A percentile compares a stretch with the other conserved stretches of the same genome.
Evolutionary conservation across 2,113 vertebrate species (phyloP).

Genomic region (Actenoides lindsayi): DNA sequence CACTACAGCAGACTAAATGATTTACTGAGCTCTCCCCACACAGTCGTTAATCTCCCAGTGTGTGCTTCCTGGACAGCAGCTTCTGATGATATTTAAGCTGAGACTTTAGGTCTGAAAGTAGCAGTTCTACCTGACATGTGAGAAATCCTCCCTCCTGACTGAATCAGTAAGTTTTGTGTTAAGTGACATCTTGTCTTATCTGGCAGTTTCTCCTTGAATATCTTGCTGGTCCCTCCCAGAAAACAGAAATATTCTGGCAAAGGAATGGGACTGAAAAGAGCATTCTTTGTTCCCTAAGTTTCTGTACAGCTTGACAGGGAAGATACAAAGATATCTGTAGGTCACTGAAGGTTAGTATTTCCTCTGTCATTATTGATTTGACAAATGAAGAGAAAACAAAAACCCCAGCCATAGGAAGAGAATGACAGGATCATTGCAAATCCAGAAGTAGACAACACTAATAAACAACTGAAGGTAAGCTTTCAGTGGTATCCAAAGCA

Average conservation of each 20-base stretch:
- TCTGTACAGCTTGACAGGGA: background rate
- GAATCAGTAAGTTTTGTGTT: background rate
- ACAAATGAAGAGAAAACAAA: conserved; percentile 46
- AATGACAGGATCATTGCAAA: conserved; percentile 18
- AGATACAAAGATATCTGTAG: conserved; percentile 28
- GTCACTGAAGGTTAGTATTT: conserved; percentile 36
- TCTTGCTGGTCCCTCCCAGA: background rate
- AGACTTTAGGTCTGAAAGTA: background rate
- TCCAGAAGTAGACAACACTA: background rate
- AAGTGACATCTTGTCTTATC: background rate
- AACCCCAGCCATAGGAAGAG: background rate
- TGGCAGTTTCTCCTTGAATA: conserved; percentile 12
- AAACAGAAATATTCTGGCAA: conserved; percentile 49
- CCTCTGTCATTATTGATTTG: conserved; percentile 1
- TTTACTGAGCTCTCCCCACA: background rate
- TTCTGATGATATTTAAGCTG: background rate
- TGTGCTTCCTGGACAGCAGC: background rate
- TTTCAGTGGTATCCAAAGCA: conserved; percentile 13
- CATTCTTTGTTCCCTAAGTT: conserved; percentile 35
- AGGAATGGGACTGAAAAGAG: conserved; percentile 6
- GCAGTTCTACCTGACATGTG: background rate
- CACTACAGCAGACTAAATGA: background rate
- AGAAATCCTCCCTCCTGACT: background rate
- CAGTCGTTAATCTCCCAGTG: background rate
- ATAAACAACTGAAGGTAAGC: background rate